Evolutionary conservation across 2,888 invertebrate genomes (phyloP).

Genomic region (Sympetrum striolatum): DNA sequence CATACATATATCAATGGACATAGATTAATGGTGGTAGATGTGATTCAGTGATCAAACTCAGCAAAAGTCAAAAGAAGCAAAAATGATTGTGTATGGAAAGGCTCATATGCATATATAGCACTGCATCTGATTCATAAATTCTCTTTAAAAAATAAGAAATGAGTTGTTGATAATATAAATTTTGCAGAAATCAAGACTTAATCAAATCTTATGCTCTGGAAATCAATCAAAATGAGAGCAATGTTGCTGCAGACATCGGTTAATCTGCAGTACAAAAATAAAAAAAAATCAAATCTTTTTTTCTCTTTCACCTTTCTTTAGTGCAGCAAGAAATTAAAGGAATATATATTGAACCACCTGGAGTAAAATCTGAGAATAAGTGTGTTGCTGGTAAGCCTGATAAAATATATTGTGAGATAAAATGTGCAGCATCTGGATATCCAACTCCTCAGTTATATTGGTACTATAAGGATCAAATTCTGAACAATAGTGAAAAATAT

Average conservation of each 20-base stretch:
- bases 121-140: no score
- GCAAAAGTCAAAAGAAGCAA: no score
- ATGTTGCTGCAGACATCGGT: background rate
- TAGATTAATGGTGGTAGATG: no score
- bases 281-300: background rate
- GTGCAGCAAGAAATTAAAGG: constrained; percentile 14
- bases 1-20: no score
- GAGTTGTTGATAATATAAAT: no score
- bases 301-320: background rate
- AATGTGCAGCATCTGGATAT: constrained; percentile 67
- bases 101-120: no score
- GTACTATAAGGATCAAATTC: constrained; percentile 60
- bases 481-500: background rate
- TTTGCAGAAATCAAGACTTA: no score
- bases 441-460: constrained; percentile 68
- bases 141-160: no score
- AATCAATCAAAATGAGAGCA: no score
- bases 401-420: constrained; percentile 56
- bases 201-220: no score
- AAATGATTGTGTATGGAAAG: no score
- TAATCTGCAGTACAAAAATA: background rate
- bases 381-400: constrained; percentile 55
- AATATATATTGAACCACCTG: constrained; percentile 24
- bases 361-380: constrained; percentile 54
- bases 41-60: no score